Percentiles rank a stretch among this genome's conserved stretches.
These are phyloP conservation scores for Galemys pyrenaicus DNA, from an alignment of 2,113 vertebrate genomes.

Conservation along the genomic window DNA sequence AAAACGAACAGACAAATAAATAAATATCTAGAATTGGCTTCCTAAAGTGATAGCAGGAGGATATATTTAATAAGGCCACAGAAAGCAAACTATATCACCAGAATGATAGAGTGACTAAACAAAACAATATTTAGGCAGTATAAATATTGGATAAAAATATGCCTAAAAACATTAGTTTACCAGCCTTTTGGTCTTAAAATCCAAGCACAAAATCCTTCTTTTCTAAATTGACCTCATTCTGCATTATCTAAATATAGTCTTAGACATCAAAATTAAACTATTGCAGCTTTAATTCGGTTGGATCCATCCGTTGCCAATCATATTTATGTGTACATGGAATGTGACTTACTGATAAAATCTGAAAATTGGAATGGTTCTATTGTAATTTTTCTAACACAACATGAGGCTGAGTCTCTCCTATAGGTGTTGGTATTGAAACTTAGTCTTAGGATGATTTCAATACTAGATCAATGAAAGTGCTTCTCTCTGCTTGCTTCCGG, in stretches of 20 bases:
- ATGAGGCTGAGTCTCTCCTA: conserved; percentile 36
- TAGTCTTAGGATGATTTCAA: conserved; percentile 55
- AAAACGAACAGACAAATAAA: conserved; percentile 61
- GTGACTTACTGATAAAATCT: conserved; percentile 22
- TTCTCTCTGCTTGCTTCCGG: conserved; percentile 47
- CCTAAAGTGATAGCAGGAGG: conserved; percentile 22
- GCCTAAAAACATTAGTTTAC: background rate
- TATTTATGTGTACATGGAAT: conserved; percentile 38
- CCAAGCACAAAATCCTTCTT: background rate
- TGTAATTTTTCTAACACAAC: conserved; percentile 44
- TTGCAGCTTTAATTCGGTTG: conserved; percentile 12
- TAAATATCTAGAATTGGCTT: conserved; percentile 38
- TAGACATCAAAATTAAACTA: background rate
- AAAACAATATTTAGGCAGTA: background rate
- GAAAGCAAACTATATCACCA: background rate
- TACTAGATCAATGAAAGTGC: conserved; percentile 53
- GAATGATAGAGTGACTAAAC: background rate
- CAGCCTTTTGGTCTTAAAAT: background rate
- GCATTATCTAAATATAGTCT: conserved; percentile 21
- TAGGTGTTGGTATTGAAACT: conserved; percentile 36
- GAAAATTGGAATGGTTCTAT: conserved; percentile 44
- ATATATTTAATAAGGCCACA: conserved; percentile 38
- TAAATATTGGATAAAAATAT: conserved; percentile 8
- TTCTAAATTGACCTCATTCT: conserved; percentile 6
- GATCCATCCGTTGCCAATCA: conserved; percentile 14